Evolutionary conservation across 2,113 vertebrate genomes (phyloP).

Genomic region (Micronycteris hirsuta): DNA sequence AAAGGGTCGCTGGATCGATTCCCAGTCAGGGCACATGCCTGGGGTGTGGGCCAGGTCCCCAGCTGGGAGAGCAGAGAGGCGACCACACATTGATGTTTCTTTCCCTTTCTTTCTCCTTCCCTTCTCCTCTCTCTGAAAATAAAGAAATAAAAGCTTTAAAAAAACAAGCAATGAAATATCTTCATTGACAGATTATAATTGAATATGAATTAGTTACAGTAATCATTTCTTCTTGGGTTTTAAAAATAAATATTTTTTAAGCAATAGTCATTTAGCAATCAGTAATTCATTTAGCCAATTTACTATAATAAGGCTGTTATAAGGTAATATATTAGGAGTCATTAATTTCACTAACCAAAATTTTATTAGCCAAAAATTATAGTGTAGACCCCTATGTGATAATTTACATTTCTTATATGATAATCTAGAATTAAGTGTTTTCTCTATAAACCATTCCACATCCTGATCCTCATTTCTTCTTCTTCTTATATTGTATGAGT

Average conservation of each 20-base stretch:
- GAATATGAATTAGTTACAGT: slow-evolving; percentile 49
- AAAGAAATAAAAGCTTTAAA: too few species aligned
- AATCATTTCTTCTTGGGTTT: slow-evolving; percentile 38
- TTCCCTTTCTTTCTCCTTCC: too few species aligned
- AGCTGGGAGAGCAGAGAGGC: too few species aligned
- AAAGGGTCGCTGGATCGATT: too few species aligned
- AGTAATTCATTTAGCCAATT: slow-evolving; percentile 20
- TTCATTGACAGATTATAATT: background rate
- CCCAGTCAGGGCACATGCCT: too few species aligned
- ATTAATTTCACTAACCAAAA: background rate
- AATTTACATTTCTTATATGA: background rate
- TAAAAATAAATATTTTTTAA: slow-evolving; percentile 52
- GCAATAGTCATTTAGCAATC: slow-evolving; percentile 7
- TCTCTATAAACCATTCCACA: background rate
- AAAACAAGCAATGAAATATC: background rate
- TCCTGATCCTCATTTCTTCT: background rate
- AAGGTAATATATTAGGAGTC: background rate
- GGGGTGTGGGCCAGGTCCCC: too few species aligned
- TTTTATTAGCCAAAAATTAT: background rate
- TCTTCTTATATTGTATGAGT: background rate
- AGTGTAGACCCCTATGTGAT: background rate
- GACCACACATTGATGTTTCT: too few species aligned
- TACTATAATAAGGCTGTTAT: slow-evolving; percentile 24
- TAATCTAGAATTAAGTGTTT: background rate
- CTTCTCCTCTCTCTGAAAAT: too few species aligned